Evolutionary conservation across 2,797 vertebrate genomes (phyloP).

Genomic region (Thripadectes ignobilis): DNA sequence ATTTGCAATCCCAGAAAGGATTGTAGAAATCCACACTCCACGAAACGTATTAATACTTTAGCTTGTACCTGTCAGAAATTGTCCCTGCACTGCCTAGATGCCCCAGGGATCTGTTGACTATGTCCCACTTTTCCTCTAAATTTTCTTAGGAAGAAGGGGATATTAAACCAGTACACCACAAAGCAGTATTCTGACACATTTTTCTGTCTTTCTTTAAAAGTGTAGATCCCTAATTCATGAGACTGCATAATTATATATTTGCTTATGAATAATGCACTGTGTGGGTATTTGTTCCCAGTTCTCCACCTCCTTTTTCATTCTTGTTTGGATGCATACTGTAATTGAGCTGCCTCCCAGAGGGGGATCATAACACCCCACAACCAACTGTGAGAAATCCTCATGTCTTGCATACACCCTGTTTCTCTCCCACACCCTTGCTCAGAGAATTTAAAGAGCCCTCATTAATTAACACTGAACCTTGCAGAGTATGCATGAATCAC

Average conservation of each 20-base stretch:
- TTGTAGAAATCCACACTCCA: neutral
- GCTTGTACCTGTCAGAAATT: neutral
- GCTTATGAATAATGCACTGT: slow-evolving; percentile 25
- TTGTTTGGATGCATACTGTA: slow-evolving; percentile 25
- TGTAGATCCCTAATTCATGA: slow-evolving; percentile 49
- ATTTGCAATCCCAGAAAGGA: neutral
- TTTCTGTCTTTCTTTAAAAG: slow-evolving; percentile 15
- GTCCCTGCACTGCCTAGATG: neutral
- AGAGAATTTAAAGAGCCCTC: slow-evolving; percentile 68
- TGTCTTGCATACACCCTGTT: neutral
- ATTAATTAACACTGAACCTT: slow-evolving; percentile 76
- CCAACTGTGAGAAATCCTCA: slow-evolving; percentile 47
- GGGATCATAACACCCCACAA: slow-evolving; percentile 15
- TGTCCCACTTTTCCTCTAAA: neutral
- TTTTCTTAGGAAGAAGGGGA: neutral
- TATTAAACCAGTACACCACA: neutral
- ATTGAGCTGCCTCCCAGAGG: slow-evolving; percentile 37
- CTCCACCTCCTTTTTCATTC: slow-evolving; percentile 24
- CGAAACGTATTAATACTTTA: slow-evolving; percentile 34
- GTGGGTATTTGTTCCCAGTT: slow-evolving; percentile 32
- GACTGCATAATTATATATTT: slow-evolving; percentile 64
- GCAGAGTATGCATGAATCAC: slow-evolving; percentile 59
- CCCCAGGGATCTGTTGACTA: neutral
- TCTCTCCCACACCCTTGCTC: slow-evolving; percentile 21
- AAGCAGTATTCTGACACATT: neutral